phyloP scores from a whole-genome alignment of 2,888 invertebrate genomes.

The Parnassius smintheus region DNA sequence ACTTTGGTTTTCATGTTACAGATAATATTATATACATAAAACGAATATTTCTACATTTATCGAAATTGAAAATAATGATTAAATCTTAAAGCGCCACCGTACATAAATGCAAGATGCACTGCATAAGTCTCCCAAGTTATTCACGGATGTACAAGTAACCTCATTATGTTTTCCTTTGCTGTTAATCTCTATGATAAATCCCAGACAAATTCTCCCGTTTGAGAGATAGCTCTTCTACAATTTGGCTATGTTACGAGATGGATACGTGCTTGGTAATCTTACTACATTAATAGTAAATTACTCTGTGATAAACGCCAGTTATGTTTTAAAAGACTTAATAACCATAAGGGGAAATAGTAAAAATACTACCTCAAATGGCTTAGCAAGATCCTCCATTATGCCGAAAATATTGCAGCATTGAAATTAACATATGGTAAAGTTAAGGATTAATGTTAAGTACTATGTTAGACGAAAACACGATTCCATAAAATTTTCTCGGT shows the following conservation, averaged over 20 bases:
- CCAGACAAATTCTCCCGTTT: constrained; percentile 20
- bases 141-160: constrained; percentile 6
- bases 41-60: too few species aligned
- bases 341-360: too few species aligned
- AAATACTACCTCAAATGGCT: too few species aligned
- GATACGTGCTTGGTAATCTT: constrained; percentile 15
- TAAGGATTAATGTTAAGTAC: too few species aligned
- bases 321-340: neutral
- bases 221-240: constrained; percentile 19
- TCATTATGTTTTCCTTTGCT: constrained; percentile 22
- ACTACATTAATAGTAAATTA: constrained; percentile 23
- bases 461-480: too few species aligned
- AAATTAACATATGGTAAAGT: too few species aligned
- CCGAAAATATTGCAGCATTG: too few species aligned
- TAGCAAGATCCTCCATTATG: too few species aligned
- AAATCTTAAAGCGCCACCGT: neutral
- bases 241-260: constrained; percentile 17
- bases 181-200: constrained; percentile 23
- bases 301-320: constrained; percentile 4
- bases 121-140: constrained; percentile 11
- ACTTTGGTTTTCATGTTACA: neutral
- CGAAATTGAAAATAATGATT: too few species aligned
- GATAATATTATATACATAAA: too few species aligned
- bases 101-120: constrained; percentile 10
- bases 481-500: too few species aligned